Percentiles rank a stretch among this genome's conserved stretches.
Conservation (phyloP, 2,797 vertebrate genomes). For the Lateolabrax maculatus region DNA sequence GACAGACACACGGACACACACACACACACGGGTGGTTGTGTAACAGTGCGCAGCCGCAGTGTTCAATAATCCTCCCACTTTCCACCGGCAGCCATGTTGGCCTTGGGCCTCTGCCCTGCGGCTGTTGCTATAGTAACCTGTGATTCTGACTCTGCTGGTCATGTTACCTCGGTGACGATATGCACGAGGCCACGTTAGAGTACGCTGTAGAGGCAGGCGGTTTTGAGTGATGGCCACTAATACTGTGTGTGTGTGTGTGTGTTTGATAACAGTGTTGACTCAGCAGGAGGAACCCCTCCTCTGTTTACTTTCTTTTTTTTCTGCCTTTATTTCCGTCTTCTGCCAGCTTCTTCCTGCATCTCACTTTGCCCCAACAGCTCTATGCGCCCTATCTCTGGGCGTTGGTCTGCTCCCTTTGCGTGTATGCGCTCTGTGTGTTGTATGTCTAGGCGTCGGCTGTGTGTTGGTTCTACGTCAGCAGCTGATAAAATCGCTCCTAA, state of each 20-base stretch:
- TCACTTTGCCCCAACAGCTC: conserved; percentile 14
- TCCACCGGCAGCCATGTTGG: conserved; percentile 57
- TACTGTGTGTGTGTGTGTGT: conserved; percentile 10
- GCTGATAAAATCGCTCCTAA: conserved; percentile 47
- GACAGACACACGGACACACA: neutral
- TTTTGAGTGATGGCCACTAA: conserved; percentile 39
- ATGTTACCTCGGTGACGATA: conserved; percentile 12
- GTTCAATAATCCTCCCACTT: conserved; percentile 52
- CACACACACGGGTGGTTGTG: conserved; percentile 40
- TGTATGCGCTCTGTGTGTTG: conserved; percentile 33
- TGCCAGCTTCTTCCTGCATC: conserved; percentile 59
- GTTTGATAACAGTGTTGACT: conserved; percentile 71
- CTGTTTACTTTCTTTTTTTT: conserved; percentile 66
- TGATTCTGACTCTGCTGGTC: conserved; percentile 38
- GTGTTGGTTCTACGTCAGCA: conserved; percentile 38
- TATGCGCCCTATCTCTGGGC: conserved; percentile 49
- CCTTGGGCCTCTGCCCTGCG: conserved; percentile 14
- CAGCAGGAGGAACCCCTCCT: conserved; percentile 66
- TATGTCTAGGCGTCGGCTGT: conserved; percentile 42
- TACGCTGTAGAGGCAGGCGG: neutral
- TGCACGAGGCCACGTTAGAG: conserved; percentile 18
- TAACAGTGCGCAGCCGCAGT: conserved; percentile 58
- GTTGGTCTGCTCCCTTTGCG: conserved; percentile 38
- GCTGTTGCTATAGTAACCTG: conserved; percentile 41
- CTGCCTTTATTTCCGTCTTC: conserved; percentile 55